Evolutionary conservation across 2,888 invertebrate genomes (phyloP), one percentile per base, ranked within the genome.

Genomic region (Drosophila engyochracea): DNA sequence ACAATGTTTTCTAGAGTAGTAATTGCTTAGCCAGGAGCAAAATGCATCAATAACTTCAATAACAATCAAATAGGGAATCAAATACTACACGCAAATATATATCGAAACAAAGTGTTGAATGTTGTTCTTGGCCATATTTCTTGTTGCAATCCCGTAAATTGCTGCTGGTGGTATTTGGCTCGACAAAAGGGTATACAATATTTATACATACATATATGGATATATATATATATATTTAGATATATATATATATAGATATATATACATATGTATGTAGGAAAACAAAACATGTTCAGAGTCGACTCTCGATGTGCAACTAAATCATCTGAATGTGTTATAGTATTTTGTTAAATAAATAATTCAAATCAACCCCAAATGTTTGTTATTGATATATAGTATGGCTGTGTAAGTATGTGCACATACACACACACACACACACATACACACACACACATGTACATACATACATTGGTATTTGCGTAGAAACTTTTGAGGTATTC

Each of bases 341-440:
- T 25, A 22, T 31, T 44, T 41, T 39, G 47, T 25, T 25, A 25
- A 54, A 35, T 25, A 54, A 59, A 55, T 22, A 49, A 22, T 30
- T 12, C 47, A 64, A 71, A 58, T 61, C 66, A 61, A 66, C 61
- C 61, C 66, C 7, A 61, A 61, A 25, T 30, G 59, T 65, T 70
- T 73, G 72, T 73, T 70, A 47, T 70, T 35, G 39, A 3, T 31
- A 22, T 25, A 44, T n/a, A 51, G 33, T 30, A 39, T 57, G 58
- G 58, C 12, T 9, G 31, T 47, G 31, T 41, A 52, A 33, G 59
- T 52, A 33, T 53, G 52, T 35, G 25, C n/a, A 55, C 14, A 49
- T n/a, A 30, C 16, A 66, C 25, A 19, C 19, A 28, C 16, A n/a
- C 10, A 39, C 25, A 51, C 12, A 35, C 25, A 30, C 14, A 65